Evolutionary conservation across 1,140 invertebrate genomes (phyloP), one percentile per base, ranked within the genome.

Genomic region (Monomorium pharaonis): DNA sequence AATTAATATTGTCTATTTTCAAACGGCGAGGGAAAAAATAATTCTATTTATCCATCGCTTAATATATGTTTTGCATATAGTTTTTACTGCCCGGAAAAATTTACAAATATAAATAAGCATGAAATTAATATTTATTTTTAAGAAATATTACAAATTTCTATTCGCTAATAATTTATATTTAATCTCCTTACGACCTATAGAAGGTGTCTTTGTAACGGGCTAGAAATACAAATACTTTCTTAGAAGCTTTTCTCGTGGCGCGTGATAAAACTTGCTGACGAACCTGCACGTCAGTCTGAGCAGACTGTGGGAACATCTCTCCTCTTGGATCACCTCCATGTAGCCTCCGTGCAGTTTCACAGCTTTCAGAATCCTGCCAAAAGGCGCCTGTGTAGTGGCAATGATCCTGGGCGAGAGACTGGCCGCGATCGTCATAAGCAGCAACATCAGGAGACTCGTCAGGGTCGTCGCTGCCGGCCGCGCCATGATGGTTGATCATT

Each of bases 241-340:
- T 10, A 12, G 18, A 63, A 77, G 21, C n/a, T 80, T 44, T 54
- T 77, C 6, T 44, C 9, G 7, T 18, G 18, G 2, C 2, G 6
- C 27, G 14, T 86, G 88, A 69, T 51, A 70, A 27, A 30, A 42
- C 0, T 14, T 18, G 21, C 24, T 56, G 7, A 72, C 78, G 7
- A 44, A 83, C 78, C 78, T 83, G 88, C 92, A 92, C n/a, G 94
- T 95, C 3, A 95, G 80, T 56, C 94, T 89, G 0, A 94, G 78
- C 0, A 92, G 69, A 0, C 88, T 62, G 44, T 94, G 90, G 27
- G 94, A 94, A 74, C 94, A 95, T 3, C 91, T 92, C 2, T 92
- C 91, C 75, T 95, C 94, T 27, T 94, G 86, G 6, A 95, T 89
- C 27, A 94, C 87, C 58, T 95, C 94, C 93, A 95, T 94, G 49